phyloP scores from a whole-genome alignment of 2,888 invertebrate species.

The Plutella xylostella region DNA sequence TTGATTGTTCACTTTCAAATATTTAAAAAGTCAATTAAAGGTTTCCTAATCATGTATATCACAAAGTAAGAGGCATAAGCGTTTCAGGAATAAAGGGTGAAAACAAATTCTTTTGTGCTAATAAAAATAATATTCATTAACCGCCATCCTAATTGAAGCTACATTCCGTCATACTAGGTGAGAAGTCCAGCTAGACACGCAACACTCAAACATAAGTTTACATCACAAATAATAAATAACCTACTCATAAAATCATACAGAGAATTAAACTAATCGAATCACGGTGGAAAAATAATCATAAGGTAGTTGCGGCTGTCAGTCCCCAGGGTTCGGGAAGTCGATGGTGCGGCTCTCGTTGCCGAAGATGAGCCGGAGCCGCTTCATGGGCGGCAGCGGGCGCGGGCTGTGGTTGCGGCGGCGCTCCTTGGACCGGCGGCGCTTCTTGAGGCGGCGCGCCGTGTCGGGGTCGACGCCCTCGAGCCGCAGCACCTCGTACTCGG shows the following conservation, averaged over 20 bases:
- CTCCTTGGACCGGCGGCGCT: slow-evolving; percentile 62
- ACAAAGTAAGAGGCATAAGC: no score
- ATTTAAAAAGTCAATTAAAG: no score
- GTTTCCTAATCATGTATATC: no score
- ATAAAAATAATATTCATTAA: not conserved
- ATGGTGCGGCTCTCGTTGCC: slow-evolving; percentile 92
- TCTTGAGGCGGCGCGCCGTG: slow-evolving; percentile 67
- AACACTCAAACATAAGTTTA: slow-evolving; percentile 14
- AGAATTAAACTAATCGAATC: slow-evolving; percentile 64
- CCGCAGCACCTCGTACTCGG: slow-evolving; percentile 87
- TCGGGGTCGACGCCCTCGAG: slow-evolving; percentile 79
- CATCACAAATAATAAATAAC: slow-evolving; percentile 61
- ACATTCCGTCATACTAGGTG: not conserved
- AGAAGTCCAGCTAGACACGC: slow-evolving; percentile 1
- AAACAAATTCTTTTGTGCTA: not conserved
- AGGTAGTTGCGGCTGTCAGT: slow-evolving; percentile 60
- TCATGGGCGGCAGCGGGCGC: slow-evolving; percentile 79
- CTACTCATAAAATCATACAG: slow-evolving; percentile 50
- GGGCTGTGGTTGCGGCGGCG: slow-evolving; percentile 63
- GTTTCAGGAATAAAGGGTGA: no score
- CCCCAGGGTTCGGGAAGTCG: slow-evolving; percentile 83
- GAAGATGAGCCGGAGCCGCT: slow-evolving; percentile 87
- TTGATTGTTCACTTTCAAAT: no score
- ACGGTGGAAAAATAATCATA: slow-evolving; percentile 64
- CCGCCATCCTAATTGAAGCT: not conserved